Evolutionary conservation across 2,888 invertebrate genomes (phyloP).

Genomic region (Caenorhabditis wallacei): DNA sequence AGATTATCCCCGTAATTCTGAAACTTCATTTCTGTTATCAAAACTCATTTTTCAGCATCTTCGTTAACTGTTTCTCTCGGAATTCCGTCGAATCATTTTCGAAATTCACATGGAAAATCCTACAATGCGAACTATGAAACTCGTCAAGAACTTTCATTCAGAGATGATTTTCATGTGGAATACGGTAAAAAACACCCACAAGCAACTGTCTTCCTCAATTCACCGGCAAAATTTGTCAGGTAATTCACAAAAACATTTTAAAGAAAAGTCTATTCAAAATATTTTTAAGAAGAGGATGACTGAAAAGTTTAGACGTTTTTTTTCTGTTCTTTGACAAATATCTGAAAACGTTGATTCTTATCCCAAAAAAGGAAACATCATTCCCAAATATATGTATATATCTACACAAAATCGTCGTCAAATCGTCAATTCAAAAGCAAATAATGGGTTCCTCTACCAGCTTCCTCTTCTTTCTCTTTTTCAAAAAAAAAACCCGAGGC

Average conservation of each 20-base stretch:
- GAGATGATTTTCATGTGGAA: constrained; percentile 47
- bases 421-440: constrained; percentile 56
- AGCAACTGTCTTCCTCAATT: constrained; percentile 47
- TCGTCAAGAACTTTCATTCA: constrained; percentile 50
- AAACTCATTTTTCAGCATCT: constrained; percentile 58
- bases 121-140: constrained; percentile 65
- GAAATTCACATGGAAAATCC: constrained; percentile 64
- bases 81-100: constrained; percentile 64
- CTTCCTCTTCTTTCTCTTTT: constrained; percentile 28
- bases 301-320: background rate
- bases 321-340: background rate
- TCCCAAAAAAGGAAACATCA: constrained; percentile 19
- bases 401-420: constrained; percentile 41
- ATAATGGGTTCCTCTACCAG: constrained; percentile 38
- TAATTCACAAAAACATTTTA: background rate
- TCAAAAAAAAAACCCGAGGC: constrained; percentile 36
- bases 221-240: constrained; percentile 63
- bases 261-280: too few relatives aligned
- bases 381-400: constrained; percentile 9
- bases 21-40: background rate
- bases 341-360: background rate
- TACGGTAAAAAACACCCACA: constrained; percentile 43
- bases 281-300: too few relatives aligned
- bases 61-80: constrained; percentile 68
- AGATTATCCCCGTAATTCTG: constrained; percentile 61